Percentiles rank a stretch among this genome's conserved stretches.
phyloP scores from a whole-genome alignment of 2,113 vertebrate species.

The Acrocephalus kingi region DNA sequence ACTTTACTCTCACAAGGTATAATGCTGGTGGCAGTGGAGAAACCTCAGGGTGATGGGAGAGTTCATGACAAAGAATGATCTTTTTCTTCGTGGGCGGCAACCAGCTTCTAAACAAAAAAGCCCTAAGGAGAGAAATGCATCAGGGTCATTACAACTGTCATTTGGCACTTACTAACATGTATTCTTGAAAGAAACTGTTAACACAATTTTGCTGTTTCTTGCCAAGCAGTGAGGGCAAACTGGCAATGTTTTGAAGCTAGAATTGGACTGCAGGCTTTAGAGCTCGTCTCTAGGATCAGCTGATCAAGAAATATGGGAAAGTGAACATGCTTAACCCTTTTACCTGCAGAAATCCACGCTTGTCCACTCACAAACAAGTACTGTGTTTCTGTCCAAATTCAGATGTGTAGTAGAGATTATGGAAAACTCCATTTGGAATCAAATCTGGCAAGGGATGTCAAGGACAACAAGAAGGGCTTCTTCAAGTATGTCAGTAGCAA shows the following conservation, averaged over 20 bases:
- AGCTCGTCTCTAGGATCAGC: constrained; percentile 2
- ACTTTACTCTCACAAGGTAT: neutral
- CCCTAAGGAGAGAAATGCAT: constrained; percentile 31
- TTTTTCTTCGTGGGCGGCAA: neutral
- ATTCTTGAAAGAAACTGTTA: constrained; percentile 61
- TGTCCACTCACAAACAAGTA: neutral
- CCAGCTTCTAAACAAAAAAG: constrained; percentile 49
- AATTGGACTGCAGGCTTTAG: neutral
- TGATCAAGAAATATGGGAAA: constrained; percentile 5
- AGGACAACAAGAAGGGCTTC: neutral
- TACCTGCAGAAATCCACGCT: neutral
- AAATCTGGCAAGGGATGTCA: neutral
- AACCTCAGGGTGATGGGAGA: neutral
- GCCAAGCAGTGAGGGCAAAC: constrained; percentile 15
- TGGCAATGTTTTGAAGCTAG: neutral
- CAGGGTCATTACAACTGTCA: constrained; percentile 58
- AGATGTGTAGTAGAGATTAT: neutral
- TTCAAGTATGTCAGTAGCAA: neutral
- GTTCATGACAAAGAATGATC: constrained; percentile 8
- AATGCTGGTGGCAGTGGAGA: neutral
- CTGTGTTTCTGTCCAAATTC: neutral
- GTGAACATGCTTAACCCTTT: neutral
- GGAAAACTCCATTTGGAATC: neutral
- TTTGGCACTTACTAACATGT: constrained; percentile 46
- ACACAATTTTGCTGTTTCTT: constrained; percentile 45